Conservation (phyloP, 2,888 invertebrate species). For the Rotaria magnacalcarata region DNA sequence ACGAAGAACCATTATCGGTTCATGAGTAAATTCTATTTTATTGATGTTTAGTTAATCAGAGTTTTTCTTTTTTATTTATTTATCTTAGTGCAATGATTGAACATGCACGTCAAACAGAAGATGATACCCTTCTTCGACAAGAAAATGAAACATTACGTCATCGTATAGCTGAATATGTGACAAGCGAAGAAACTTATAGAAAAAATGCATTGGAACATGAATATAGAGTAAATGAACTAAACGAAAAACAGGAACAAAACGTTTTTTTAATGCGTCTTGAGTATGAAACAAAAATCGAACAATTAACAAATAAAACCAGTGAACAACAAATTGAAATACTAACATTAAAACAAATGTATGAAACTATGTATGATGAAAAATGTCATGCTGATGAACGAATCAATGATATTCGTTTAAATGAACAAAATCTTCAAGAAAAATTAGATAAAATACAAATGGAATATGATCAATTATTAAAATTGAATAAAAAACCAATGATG, state of each 20-base stretch:
- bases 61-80: background rate
- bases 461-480: background rate
- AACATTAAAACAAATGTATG: constrained; percentile 6
- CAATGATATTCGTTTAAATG: background rate
- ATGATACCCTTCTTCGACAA: background rate
- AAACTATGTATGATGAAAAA: background rate
- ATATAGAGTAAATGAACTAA: background rate
- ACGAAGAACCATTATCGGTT: background rate
- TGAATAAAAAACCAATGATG: background rate
- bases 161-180: background rate
- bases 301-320: background rate
- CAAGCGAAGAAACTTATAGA: background rate
- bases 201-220: background rate
- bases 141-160: constrained; percentile 30
- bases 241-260: background rate
- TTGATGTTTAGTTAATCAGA: background rate
- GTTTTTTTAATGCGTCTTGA: background rate
- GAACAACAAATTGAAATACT: constrained; percentile 4
- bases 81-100: background rate
- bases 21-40: background rate
- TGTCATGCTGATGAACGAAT: background rate
- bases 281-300: background rate
- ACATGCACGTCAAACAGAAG: background rate
- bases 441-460: background rate
- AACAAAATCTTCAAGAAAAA: constrained; percentile 23